These are phyloP conservation scores for Epinotia brunnichana DNA, from an alignment of 2,888 invertebrate genomes.

Conservation along the genomic window DNA sequence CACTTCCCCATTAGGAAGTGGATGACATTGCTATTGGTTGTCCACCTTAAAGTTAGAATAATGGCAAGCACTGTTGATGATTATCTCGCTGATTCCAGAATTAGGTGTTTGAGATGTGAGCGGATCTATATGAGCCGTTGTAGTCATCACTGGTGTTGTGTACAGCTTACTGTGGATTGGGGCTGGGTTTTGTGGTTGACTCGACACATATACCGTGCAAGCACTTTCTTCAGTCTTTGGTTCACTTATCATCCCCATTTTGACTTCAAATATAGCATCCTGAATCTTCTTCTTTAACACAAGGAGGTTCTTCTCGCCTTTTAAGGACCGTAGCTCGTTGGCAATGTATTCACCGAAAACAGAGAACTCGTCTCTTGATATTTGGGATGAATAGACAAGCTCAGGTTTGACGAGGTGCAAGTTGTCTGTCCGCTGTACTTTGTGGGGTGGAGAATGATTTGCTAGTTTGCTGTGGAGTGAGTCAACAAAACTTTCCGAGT, in stretches of 20 bases:
- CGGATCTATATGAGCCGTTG: slow-evolving; percentile 68
- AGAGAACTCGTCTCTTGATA: slow-evolving; percentile 79
- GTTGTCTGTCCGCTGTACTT: slow-evolving; percentile 62
- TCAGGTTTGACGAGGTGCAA: slow-evolving; percentile 61
- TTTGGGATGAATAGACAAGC: slow-evolving; percentile 52
- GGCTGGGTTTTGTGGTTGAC: slow-evolving; percentile 56
- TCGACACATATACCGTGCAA: slow-evolving; percentile 64
- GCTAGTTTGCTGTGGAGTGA: slow-evolving; percentile 60
- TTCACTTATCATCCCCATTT: slow-evolving; percentile 82
- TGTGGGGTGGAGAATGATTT: slow-evolving; percentile 63
- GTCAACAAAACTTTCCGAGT: slow-evolving; percentile 55
- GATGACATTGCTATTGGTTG: slow-evolving; percentile 73
- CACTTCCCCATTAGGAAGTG: slow-evolving; percentile 73
- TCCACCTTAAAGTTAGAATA: slow-evolving; percentile 78
- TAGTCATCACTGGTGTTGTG: slow-evolving; percentile 64
- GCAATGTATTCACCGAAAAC: slow-evolving; percentile 85
- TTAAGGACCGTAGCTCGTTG: slow-evolving; percentile 83
- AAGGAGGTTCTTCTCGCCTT: slow-evolving; percentile 81
- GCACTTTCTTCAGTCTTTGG: slow-evolving; percentile 57
- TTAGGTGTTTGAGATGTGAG: slow-evolving; percentile 64
- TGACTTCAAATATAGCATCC: slow-evolving; percentile 84
- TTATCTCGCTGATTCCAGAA: slow-evolving; percentile 73
- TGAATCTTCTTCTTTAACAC: slow-evolving; percentile 85
- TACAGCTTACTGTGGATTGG: slow-evolving; percentile 66
- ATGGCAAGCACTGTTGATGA: slow-evolving; percentile 73